Evolutionary conservation across 2,888 invertebrate genomes (phyloP), one percentile per base, ranked within the genome.

Genomic region (Rhimphoctona megacephalus): DNA sequence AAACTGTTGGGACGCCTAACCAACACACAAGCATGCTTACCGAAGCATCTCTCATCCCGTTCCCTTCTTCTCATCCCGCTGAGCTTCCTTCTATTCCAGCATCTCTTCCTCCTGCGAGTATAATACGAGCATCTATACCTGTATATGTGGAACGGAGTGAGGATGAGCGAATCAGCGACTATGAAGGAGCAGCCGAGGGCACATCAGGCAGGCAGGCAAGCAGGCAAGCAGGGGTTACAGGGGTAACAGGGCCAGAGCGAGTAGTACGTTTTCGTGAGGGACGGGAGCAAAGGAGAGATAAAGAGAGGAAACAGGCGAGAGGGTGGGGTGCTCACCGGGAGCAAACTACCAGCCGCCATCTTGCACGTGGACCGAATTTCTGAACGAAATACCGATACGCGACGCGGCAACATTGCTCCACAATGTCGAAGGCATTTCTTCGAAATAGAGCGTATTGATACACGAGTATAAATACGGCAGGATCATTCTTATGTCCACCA

Each of bases 321-420:
- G 91, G 92, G 92, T 91, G 93, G 84, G 83, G 90, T 91, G 90
- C 92, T 91, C 90, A 91, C 91, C 90, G 90, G 91, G 92, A 91
- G 91, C 93, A 93, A 93, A 93, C 93, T 93, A 92, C 78, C 92
- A 91, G 93, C 93, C 93, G 93, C 93, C 93, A 94, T 94, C 93
- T 94, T 94, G 93, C 92, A 93, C 93, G 93, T 93, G 93, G 91
- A 91, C 89, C 88, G 93, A 93, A 94, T 93, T 91, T 90, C 92
- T 91, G 89, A 93, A 87, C 89, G 89, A 88, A 90, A 89, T 88
- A 85, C 88, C 83, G 88, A 90, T 89, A 87, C 39, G 49, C 88
- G 83, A 78, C 76, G 73, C 69, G 46, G 19, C 64, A 64, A 19
- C 61, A 17, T 81, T 67, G 39, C 25, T 52, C 30, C 69, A 2